These are phyloP conservation scores for Pantala flavescens DNA, from an alignment of 1,140 invertebrate species.

Conservation along the genomic window DNA sequence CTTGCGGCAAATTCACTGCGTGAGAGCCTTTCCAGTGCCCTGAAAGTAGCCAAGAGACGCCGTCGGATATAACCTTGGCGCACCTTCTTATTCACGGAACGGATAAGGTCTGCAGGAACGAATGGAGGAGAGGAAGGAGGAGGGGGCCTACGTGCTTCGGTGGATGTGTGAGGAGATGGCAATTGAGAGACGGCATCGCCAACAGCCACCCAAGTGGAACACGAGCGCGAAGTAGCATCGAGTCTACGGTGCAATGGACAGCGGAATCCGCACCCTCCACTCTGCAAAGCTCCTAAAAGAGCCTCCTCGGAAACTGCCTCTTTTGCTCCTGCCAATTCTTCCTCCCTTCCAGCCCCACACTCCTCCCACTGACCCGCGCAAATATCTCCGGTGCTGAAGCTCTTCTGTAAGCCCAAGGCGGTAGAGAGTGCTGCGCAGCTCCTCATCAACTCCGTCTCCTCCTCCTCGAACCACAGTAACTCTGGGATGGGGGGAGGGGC, in stretches of 20 bases:
- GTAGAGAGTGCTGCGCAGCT: constrained; percentile 66
- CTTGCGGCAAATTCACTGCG: constrained; percentile 55
- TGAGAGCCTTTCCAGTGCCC: constrained; percentile 65
- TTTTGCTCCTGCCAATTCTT: not conserved
- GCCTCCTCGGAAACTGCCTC: constrained; percentile 21
- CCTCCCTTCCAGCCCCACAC: not conserved
- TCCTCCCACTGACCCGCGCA: constrained; percentile 32
- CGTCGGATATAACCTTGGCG: constrained; percentile 51
- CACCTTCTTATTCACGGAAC: constrained; percentile 75
- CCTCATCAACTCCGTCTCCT: constrained; percentile 63
- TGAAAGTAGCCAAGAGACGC: constrained; percentile 65
- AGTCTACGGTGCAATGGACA: constrained; percentile 39
- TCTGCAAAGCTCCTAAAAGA: constrained; percentile 5
- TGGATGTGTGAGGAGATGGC: constrained; percentile 54
- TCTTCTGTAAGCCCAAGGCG: constrained; percentile 65
- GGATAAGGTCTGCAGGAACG: constrained; percentile 60
- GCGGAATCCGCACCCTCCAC: not conserved
- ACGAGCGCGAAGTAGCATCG: constrained; percentile 59
- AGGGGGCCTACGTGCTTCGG: constrained; percentile 39
- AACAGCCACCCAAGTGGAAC: constrained; percentile 77
- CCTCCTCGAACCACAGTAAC: constrained; percentile 61
- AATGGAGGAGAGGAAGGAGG: constrained; percentile 41
- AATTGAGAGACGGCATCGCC: constrained; percentile 60
- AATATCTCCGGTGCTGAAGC: constrained; percentile 70
- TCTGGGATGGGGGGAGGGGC: constrained; percentile 47